phyloP scores from a whole-genome alignment of 2,888 invertebrate species.

The Cistogaster globosa region DNA sequence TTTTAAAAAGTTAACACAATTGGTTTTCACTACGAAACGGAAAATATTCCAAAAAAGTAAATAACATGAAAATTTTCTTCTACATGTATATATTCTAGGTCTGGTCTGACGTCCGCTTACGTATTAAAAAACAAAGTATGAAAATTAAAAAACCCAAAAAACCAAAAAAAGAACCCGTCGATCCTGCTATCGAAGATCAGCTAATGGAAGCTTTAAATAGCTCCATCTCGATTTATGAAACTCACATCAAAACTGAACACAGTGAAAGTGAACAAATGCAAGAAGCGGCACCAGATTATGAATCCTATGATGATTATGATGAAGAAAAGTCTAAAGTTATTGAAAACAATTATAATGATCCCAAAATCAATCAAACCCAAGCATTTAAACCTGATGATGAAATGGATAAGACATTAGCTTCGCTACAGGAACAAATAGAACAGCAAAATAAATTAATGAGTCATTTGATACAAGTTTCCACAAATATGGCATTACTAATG shows the following conservation, averaged over 20 bases:
- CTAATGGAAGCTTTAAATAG: conserved; percentile 60
- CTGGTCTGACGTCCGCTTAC: conserved; percentile 68
- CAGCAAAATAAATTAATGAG: conserved; percentile 45
- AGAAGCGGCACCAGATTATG: conserved; percentile 3
- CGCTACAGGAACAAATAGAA: conserved; percentile 41
- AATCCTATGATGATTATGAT: conserved; percentile 20
- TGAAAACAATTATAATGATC: not conserved
- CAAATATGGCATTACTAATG: conserved; percentile 44
- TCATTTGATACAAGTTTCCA: conserved; percentile 25
- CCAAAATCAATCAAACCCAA: not conserved
- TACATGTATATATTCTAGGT: conserved; percentile 56
- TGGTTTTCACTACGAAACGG: not conserved
- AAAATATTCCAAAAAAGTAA: conserved; percentile 21
- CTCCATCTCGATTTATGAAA: conserved; percentile 58
- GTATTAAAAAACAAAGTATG: conserved; percentile 54
- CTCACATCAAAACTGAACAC: conserved; percentile 18
- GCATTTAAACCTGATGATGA: conserved; percentile 6
- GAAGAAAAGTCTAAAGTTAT: conserved; percentile 2
- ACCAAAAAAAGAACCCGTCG: conserved; percentile 26
- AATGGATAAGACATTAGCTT: conserved; percentile 16
- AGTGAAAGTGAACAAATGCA: conserved; percentile 11
- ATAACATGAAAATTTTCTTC: conserved; percentile 31
- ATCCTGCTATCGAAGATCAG: conserved; percentile 60
- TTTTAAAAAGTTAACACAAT: no score
- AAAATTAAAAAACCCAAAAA: conserved; percentile 26